Conservation (phyloP, 2,113 vertebrate species). For the Rhabdornis inornatus region DNA sequence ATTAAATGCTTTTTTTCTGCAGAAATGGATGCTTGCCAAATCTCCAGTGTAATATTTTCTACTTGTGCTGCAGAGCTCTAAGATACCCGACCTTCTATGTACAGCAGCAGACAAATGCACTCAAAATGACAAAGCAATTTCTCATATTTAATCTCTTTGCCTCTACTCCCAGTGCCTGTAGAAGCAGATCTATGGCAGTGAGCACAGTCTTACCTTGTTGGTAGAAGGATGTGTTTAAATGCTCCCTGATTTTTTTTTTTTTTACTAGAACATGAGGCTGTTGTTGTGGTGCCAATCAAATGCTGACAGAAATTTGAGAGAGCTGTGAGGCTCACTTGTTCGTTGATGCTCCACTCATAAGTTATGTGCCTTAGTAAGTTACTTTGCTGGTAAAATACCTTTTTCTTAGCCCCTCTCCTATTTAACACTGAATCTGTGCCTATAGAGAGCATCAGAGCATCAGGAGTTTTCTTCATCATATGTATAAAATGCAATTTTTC, state of each 20-base stretch:
- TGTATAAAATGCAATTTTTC: background rate
- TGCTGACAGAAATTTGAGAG: background rate
- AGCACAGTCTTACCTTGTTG: background rate
- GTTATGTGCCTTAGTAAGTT: background rate
- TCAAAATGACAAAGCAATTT: background rate
- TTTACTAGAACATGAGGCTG: background rate
- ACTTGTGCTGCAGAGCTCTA: background rate
- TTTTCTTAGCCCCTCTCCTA: background rate
- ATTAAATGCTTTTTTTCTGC: background rate
- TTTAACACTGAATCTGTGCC: background rate
- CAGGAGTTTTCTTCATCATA: background rate
- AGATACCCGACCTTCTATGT: background rate
- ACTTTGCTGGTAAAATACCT: background rate
- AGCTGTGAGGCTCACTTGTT: background rate
- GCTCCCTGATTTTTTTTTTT: background rate
- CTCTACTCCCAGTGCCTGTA: background rate
- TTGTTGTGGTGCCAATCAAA: background rate
- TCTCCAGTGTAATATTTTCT: background rate
- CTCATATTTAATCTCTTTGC: background rate
- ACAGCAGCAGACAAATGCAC: background rate
- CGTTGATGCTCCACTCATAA: rapidly evolving
- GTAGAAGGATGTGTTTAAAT: slow-evolving; percentile 19
- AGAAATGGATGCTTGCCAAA: background rate
- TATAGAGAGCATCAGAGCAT: background rate
- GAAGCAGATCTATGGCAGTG: background rate